phyloP scores from a whole-genome alignment of 1,140 invertebrate species.

The Tigriopus japonicus region DNA sequence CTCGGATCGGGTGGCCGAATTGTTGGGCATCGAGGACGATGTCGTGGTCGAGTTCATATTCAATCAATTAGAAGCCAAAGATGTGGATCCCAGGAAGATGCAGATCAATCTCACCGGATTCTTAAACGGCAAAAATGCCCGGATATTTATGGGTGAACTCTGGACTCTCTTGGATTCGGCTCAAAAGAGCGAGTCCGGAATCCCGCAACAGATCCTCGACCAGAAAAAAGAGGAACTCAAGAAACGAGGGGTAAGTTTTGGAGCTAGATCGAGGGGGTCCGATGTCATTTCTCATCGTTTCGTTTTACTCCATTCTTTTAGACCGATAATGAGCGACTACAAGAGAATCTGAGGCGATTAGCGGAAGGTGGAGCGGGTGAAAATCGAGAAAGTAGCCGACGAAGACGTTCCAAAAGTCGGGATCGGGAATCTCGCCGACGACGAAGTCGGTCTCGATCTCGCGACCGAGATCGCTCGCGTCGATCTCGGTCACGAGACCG shows the following conservation, averaged over 20 bases:
- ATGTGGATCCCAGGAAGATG: slow-evolving; percentile 92
- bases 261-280: too few species aligned
- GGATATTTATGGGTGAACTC: slow-evolving; percentile 88
- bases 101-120: slow-evolving; percentile 99
- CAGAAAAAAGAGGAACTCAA: slow-evolving; percentile 93
- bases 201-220: slow-evolving; percentile 76
- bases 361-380: slow-evolving; percentile 5
- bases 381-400: background rate
- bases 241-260: slow-evolving; percentile 24
- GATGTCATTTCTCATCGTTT: too few species aligned
- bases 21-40: slow-evolving; percentile 91
- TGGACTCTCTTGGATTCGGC: slow-evolving; percentile 89
- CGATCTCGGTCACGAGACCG: slow-evolving; percentile 20
- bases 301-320: too few species aligned
- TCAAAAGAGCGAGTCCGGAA: slow-evolving; percentile 80
- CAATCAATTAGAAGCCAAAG: slow-evolving; percentile 86
- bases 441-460: slow-evolving; percentile 13
- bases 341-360: too few species aligned
- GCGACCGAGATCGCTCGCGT: slow-evolving; percentile 18
- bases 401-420: background rate
- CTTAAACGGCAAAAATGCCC: slow-evolving; percentile 89
- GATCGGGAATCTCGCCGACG: background rate
- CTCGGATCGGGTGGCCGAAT: slow-evolving; percentile 79
- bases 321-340: too few species aligned
- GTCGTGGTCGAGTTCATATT: slow-evolving; percentile 97